phyloP scores from a whole-genome alignment of 2,888 invertebrate species.

The Oligia strigilis region DNA sequence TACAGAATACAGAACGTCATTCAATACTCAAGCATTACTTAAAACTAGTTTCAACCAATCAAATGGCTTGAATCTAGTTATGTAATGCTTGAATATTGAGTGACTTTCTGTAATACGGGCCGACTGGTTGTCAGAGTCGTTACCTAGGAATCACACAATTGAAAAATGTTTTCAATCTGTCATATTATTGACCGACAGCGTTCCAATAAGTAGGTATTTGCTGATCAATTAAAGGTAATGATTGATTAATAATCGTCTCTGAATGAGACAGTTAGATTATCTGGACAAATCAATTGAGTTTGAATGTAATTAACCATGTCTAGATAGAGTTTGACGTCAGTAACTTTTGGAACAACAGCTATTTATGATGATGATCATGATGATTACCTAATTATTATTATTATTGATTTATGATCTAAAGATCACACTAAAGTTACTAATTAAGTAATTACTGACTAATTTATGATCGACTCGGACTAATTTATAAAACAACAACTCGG shows the following conservation, averaged over 20 bases:
- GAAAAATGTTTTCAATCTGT: neutral
- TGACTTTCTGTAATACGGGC: no score
- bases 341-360: neutral
- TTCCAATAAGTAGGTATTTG: neutral
- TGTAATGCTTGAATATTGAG: no score
- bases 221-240: neutral
- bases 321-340: constrained; percentile 28
- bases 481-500: neutral
- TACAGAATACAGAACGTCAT: no score
- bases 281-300: constrained; percentile 43
- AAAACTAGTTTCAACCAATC: no score
- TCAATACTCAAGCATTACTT: no score
- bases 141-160: neutral
- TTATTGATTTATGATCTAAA: no score
- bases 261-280: neutral
- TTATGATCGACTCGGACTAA: neutral
- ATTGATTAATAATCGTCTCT: constrained; percentile 14
- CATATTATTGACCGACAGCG: neutral
- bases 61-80: no score
- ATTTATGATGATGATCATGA: no score
- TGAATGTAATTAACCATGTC: constrained; percentile 6
- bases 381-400: no score
- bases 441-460: neutral
- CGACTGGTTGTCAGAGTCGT: neutral
- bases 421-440: neutral